Conservation (phyloP, 2,113 vertebrate species). For the Spea bombifrons region DNA sequence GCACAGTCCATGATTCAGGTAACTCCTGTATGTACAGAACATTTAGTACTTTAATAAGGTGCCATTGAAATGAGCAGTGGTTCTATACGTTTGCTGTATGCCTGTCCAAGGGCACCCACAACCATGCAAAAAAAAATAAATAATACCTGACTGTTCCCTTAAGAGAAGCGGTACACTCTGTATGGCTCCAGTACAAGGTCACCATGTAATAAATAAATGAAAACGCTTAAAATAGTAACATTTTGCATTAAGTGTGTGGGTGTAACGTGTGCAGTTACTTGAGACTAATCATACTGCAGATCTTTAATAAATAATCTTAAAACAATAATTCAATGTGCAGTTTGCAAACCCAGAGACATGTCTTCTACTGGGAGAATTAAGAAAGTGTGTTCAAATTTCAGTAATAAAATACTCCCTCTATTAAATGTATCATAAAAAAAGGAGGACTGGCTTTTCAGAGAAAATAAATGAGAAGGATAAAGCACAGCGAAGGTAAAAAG, state of each 20-base stretch:
- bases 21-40: no score
- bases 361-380: neutral
- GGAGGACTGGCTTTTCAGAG: neutral
- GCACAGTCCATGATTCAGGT: no score
- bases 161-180: no score
- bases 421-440: neutral
- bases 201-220: no score
- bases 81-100: no score
- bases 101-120: no score
- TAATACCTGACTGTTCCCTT: no score
- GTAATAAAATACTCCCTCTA: neutral
- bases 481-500: neutral
- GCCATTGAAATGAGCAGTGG: no score
- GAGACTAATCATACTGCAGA: neutral
- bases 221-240: no score
- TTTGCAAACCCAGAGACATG: neutral
- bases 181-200: no score
- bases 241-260: neutral
- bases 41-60: no score
- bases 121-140: no score
- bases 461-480: neutral
- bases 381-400: neutral
- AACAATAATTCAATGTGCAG: neutral
- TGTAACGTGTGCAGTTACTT: neutral
- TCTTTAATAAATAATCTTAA: neutral